These are phyloP conservation scores for Ascidia mentula DNA, from an alignment of 23 tunicate genomes.

Conservation along the genomic window DNA sequence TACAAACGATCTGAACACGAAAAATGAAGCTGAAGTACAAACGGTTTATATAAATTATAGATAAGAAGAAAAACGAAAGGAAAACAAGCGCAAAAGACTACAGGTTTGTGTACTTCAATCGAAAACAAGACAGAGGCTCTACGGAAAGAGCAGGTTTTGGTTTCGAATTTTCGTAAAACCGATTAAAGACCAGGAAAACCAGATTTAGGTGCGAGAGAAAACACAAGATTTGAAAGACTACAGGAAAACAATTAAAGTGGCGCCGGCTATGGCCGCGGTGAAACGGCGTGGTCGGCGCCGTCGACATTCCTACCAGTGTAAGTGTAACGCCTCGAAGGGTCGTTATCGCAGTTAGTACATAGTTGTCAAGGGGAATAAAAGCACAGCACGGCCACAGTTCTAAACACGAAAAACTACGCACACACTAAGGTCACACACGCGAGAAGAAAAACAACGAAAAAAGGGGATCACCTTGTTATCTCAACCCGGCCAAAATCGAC, in stretches of 20 bases:
- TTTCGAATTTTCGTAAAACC: too few relatives aligned
- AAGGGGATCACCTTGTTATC: slow-evolving; percentile 10
- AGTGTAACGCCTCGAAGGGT: neutral
- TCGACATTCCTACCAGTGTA: slow-evolving; percentile 7
- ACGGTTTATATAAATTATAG: neutral
- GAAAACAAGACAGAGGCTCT: neutral
- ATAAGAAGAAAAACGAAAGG: neutral
- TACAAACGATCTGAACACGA: neutral
- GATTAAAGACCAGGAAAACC: too few relatives aligned
- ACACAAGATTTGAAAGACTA: neutral
- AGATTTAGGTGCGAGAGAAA: too few relatives aligned
- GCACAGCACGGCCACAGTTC: slow-evolving; percentile 3
- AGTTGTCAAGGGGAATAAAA: slow-evolving; percentile 9
- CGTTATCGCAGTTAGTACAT: slow-evolving; percentile 10
- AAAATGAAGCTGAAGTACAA: slow-evolving; percentile 16
- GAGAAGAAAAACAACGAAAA: neutral
- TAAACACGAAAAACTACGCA: neutral
- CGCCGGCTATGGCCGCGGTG: neutral
- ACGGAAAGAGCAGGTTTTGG: too few relatives aligned
- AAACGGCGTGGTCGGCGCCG: neutral
- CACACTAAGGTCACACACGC: neutral
- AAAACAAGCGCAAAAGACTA: neutral
- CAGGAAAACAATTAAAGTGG: neutral
- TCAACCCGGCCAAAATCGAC: neutral
- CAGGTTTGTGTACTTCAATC: slow-evolving; percentile 7